Percentiles rank a stretch among this genome's conserved stretches.
phyloP scores from a whole-genome alignment of 2,113 vertebrate species.

The Cebus imitator region DNA sequence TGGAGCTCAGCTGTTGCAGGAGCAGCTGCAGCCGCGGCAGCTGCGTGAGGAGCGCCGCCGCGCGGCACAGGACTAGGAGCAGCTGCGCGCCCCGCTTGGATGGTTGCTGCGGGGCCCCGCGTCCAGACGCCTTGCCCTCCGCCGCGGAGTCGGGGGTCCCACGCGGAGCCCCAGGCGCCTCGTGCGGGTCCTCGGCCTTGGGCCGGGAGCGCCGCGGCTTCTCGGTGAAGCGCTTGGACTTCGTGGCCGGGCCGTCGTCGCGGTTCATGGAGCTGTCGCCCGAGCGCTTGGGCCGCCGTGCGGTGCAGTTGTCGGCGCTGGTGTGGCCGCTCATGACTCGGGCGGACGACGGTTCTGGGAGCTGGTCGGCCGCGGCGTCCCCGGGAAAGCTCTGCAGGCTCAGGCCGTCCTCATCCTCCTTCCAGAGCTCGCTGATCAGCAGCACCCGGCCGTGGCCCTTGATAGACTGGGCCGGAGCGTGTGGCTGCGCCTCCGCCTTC shows the following conservation, averaged over 20 bases:
- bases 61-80: conserved; percentile 65
- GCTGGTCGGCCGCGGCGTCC: background rate
- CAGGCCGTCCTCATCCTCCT: background rate
- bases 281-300: background rate
- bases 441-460: conserved; percentile 46
- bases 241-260: background rate
- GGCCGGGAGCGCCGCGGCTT: rapidly evolving
- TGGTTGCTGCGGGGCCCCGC: rapidly evolving
- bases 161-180: background rate
- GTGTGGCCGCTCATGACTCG: background rate
- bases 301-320: background rate
- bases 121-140: rapidly evolving
- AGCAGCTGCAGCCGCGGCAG: conserved; percentile 76
- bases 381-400: background rate
- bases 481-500: background rate
- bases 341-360: background rate
- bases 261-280: rapidly evolving
- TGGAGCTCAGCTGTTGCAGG: conserved; percentile 55
- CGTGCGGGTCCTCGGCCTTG: rapidly evolving
- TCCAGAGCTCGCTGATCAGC: conserved; percentile 42
- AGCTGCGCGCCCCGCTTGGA: background rate
- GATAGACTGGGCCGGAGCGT: background rate
- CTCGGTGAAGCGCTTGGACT: background rate
- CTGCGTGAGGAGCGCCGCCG: conserved; percentile 31
- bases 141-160: rapidly evolving